phyloP scores from a whole-genome alignment of 2,888 invertebrate genomes.

The Halictus quadricinctus region DNA sequence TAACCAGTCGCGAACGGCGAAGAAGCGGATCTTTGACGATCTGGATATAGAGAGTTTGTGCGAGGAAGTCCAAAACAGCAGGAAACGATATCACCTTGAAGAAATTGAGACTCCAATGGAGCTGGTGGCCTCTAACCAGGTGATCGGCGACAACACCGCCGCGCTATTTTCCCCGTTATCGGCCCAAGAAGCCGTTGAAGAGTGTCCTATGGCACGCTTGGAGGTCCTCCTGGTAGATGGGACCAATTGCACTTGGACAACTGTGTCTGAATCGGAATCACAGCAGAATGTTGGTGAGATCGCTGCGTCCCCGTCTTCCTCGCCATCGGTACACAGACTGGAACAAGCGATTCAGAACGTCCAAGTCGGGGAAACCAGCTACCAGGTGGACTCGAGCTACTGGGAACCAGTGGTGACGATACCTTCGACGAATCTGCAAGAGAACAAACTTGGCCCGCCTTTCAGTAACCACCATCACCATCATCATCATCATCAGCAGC shows the following conservation, averaged over 20 bases:
- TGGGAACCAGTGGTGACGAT: slow-evolving; percentile 47
- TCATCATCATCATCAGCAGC: slow-evolving; percentile 38
- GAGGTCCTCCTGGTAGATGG: slow-evolving; percentile 80
- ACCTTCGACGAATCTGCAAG: slow-evolving; percentile 11
- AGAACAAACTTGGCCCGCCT: slow-evolving; percentile 17
- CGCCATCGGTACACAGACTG: slow-evolving; percentile 38
- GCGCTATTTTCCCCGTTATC: slow-evolving; percentile 64
- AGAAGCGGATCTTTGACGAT: slow-evolving; percentile 78
- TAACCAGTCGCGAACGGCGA: slow-evolving; percentile 65
- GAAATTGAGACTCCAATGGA: slow-evolving; percentile 64
- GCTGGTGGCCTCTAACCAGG: slow-evolving; percentile 54
- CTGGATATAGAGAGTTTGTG: slow-evolving; percentile 79
- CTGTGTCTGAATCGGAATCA: slow-evolving; percentile 59
- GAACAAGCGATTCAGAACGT: slow-evolving; percentile 46
- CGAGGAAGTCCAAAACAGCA: slow-evolving; percentile 74
- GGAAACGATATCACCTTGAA: slow-evolving; percentile 59
- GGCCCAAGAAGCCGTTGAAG: slow-evolving; percentile 60
- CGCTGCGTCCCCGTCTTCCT: slow-evolving; percentile 42
- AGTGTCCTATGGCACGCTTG: slow-evolving; percentile 75
- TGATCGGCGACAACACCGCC: slow-evolving; percentile 48
- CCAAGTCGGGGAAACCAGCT: slow-evolving; percentile 45
- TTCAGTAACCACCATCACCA: slow-evolving; percentile 36
- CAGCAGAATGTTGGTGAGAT: slow-evolving; percentile 50
- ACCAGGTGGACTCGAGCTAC: slow-evolving; percentile 51
- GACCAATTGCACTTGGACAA: slow-evolving; percentile 68